Base-by-base conservation (phyloP, 1,140 invertebrate genomes). In the Drosophila serrata region DNA sequence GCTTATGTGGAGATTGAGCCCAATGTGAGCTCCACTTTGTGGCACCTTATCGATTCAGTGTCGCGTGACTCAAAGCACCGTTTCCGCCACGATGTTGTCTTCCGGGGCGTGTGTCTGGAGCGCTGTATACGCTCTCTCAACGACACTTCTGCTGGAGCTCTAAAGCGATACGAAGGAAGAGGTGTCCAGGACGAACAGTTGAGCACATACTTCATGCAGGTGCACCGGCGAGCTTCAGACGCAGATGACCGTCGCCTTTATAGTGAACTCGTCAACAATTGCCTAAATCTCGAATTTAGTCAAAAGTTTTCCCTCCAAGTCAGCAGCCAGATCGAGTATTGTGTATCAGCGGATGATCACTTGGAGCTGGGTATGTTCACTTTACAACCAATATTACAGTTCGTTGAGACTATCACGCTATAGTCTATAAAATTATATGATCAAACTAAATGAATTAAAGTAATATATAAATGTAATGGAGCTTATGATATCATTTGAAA, bases 61-160 rank as follows among this genome's bases (percentile, higher is more conserved):
- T 93, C 93, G 19, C 75, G 68, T 8, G 67, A 94, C 69, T 87
- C 64, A 4, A 84, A 92, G n/a, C 94, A 94, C 77, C 92, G 94
- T 51, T 94, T 91, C 70, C 93, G 94, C 12, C 94, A 94, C 77
- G 94, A 94, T 82, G 92, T 91, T 68, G 73, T 94, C 22, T 93
- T 94, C 27, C 80, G 93, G 77, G 94, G 93, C 4, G 81, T 94
- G 0, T 95, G 94, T 74, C 70, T 94, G 7, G 92, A 92, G 31
- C 69, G 42, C n/a, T 93, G 92, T 35, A 75, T 72, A 29, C 27
- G 55, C 7, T 12, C 27, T 8, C 39, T 90, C 0, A 55, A 59
- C 7, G 57, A 0, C 42, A 70, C 2, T 33, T 49, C 45, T 43
- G 48, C 45, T 43, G 48, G 42, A 64, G 24, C 67, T 8, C 69